Percentiles rank a stretch among this genome's conserved stretches.
Conservation (phyloP, 2,113 vertebrate species). For the Callionymus lyra region DNA sequence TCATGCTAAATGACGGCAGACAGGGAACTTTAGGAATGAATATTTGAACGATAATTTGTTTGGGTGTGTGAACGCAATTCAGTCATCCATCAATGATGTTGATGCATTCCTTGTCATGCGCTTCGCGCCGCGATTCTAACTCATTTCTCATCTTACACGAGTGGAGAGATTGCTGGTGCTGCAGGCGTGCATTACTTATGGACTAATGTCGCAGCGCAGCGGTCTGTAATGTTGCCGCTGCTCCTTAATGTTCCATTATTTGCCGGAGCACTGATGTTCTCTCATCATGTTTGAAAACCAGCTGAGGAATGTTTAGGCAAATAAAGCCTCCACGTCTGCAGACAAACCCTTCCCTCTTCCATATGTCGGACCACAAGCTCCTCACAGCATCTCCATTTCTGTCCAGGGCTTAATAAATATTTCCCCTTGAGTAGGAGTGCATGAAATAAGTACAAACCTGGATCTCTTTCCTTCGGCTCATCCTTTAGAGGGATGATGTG, state of each 20-base stretch:
- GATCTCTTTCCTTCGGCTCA: constrained; percentile 21
- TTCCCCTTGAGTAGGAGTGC: constrained; percentile 57
- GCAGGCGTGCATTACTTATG: constrained; percentile 35
- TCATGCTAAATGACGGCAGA: too few relatives aligned
- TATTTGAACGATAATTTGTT: constrained; percentile 26
- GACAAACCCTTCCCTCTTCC: constrained; percentile 4
- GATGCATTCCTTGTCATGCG: constrained; percentile 35
- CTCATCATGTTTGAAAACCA: constrained; percentile 29
- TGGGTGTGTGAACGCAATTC: constrained; percentile 29
- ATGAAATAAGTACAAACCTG: constrained; percentile 46
- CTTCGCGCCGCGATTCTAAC: constrained; percentile 33
- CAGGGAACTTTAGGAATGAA: constrained; percentile 24
- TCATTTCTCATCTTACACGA: constrained; percentile 46
- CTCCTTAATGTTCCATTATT: constrained; percentile 29
- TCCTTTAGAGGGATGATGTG: constrained; percentile 42
- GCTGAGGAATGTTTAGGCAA: constrained; percentile 21
- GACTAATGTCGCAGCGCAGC: constrained; percentile 37
- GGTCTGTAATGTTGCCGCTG: constrained; percentile 30
- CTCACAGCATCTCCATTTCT: constrained; percentile 22
- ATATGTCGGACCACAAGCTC: constrained; percentile 7
- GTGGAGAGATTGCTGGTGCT: constrained; percentile 26
- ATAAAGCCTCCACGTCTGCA: constrained; percentile 17
- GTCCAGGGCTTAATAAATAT: constrained; percentile 58
- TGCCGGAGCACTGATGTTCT: constrained; percentile 27
- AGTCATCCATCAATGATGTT: constrained; percentile 30